Conservation (phyloP, 2,888 invertebrate species). For the Cheilosia soror region DNA sequence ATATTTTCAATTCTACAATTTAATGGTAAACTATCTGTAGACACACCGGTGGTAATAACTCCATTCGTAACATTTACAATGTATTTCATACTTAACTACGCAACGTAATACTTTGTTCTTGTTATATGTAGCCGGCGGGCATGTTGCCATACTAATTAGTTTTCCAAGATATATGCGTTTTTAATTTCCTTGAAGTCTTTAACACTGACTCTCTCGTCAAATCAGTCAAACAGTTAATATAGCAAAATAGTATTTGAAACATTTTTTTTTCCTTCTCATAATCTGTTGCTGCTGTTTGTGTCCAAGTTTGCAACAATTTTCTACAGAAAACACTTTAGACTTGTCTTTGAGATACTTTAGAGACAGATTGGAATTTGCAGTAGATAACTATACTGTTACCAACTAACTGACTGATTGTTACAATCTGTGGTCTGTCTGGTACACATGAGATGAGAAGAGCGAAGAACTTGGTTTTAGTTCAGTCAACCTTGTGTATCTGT, state of each 20-base stretch:
- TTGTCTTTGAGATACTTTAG: constrained; percentile 55
- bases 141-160: constrained; percentile 67
- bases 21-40: constrained; percentile 62
- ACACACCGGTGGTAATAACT: constrained; percentile 65
- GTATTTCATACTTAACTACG: constrained; percentile 21
- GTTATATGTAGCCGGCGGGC: constrained; percentile 33
- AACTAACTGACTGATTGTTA: constrained; percentile 71
- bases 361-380: constrained; percentile 61
- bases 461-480: constrained; percentile 64
- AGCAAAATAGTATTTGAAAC: constrained; percentile 25
- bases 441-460: constrained; percentile 1
- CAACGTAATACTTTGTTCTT: constrained; percentile 42
- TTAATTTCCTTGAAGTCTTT: constrained; percentile 48
- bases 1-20: constrained; percentile 62
- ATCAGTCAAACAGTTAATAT: constrained; percentile 39
- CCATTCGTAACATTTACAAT: constrained; percentile 50
- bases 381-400: constrained; percentile 45
- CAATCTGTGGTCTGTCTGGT: constrained; percentile 56
- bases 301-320: constrained; percentile 49
- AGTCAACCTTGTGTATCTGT: constrained; percentile 69
- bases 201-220: constrained; percentile 35
- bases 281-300: background rate
- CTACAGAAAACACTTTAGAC: constrained; percentile 62
- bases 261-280: background rate
- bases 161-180: constrained; percentile 61